Conservation (phyloP, 2,888 invertebrate genomes). For the Philopedon plagiatum region DNA sequence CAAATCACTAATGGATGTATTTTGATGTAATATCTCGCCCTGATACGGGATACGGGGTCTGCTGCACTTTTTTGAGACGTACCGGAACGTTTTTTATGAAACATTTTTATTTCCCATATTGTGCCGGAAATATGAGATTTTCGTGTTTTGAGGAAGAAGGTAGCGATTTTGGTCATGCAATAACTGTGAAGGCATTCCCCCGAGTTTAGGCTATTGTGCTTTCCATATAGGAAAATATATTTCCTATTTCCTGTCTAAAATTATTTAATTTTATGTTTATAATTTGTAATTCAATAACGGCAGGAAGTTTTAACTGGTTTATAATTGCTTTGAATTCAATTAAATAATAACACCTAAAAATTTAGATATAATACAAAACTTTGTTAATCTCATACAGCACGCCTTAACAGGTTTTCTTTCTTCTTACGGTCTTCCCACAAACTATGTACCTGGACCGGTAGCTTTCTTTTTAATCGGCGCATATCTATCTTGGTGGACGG, state of each 20-base stretch:
- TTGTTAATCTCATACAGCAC: too few relatives aligned
- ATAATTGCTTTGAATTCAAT: too few relatives aligned
- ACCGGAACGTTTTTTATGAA: conserved; percentile 34
- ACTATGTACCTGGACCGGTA: too few relatives aligned
- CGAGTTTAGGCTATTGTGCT: background rate
- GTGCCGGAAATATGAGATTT: conserved; percentile 49
- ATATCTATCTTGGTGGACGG: too few relatives aligned
- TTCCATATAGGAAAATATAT: background rate
- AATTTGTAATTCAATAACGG: too few relatives aligned
- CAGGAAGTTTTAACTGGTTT: too few relatives aligned
- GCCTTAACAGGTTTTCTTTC: too few relatives aligned
- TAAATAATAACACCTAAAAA: too few relatives aligned
- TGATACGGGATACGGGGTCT: conserved; percentile 40
- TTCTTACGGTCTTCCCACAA: too few relatives aligned
- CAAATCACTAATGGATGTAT: conserved; percentile 25
- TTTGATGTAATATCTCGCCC: conserved; percentile 30
- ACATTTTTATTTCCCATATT: conserved; percentile 45
- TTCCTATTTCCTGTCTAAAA: background rate
- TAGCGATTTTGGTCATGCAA: conserved; percentile 28
- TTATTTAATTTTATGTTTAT: background rate
- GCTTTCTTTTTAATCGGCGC: too few relatives aligned
- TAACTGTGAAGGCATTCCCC: background rate
- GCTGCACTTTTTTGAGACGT: conserved; percentile 41
- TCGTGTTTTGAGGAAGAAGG: conserved; percentile 44
- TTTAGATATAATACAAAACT: too few relatives aligned